Base-by-base conservation (phyloP, 2,113 vertebrate species). In the Synchiropus splendidus region DNA sequence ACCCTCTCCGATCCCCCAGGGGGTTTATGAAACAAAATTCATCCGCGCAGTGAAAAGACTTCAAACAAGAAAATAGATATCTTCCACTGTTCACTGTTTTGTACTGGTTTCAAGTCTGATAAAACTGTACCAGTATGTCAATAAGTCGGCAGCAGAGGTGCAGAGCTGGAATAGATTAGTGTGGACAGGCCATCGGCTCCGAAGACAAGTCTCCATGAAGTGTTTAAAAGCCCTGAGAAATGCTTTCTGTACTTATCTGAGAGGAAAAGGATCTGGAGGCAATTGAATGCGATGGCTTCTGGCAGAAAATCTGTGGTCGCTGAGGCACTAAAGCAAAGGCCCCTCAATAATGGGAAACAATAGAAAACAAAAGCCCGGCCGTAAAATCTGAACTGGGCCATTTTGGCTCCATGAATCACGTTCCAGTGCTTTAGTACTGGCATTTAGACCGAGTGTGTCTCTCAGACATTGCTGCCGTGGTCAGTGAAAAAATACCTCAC, bases 261-360 rank as follows among this genome's bases (percentile, higher is more conserved):
- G 18, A 75, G 80, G 48, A 66, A 72, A 72, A 77, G 67, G 67
- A 72, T 55, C 18, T 2, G 14, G 39, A 41, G 51, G 38, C 77
- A 78, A 87, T 87, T 89, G 85, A 91, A 86, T 82, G 81, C 86
- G 83, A 90, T 88, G 81, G 79, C 74, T 81, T 77, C 79, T 88
- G 89, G 88, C 89, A 92, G 89, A 88, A 91, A 92, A 93, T 92
- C 90, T 86, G 85, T 91, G 84, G 80, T 83, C 76, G 86, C 57
- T 74, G 78, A 89, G 86, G 83, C 79, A 86, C 86, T 80, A 62
- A 57, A 86, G 85, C 45, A 8, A 15, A 39, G 15, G 16, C 11
- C 16, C 18, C 38, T 18, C 10, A 9, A 18, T 39, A 18, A 39
- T 39, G 16, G 16, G 11, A 10, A 12, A 39, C 16, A 39, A 18